A percentile compares a stretch with the other conserved stretches of the same genome.
These are phyloP conservation scores for Drosophila mercatorum DNA, from an alignment of 2,888 invertebrate species.

Conservation along the genomic window DNA sequence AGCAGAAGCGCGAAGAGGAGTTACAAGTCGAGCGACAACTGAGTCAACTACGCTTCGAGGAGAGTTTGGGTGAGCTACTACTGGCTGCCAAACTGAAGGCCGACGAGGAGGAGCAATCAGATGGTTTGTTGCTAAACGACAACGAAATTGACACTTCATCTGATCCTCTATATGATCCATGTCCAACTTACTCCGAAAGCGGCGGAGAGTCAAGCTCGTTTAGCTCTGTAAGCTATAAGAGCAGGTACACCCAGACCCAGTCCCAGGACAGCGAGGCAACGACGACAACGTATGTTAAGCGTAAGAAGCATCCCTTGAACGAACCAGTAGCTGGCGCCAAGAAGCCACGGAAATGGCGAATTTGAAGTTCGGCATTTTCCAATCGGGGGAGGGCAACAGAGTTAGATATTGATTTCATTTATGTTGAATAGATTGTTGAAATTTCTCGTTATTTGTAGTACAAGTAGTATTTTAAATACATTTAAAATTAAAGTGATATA, in stretches of 20 bases:
- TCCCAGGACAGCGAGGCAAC: background rate
- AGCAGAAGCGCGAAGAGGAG: background rate
- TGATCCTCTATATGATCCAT: background rate
- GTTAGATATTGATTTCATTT: background rate
- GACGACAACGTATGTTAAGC: background rate
- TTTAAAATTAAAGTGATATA: background rate
- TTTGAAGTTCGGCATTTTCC: background rate
- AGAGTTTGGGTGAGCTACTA: background rate
- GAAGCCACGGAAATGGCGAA: background rate
- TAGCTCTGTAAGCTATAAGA: fast-evolving
- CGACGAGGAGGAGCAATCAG: no score
- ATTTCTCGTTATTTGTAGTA: background rate
- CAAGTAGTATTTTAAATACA: background rate
- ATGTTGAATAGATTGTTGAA: background rate
- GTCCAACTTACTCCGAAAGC: fast-evolving
- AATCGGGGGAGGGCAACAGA: background rate
- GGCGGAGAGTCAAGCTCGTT: background rate
- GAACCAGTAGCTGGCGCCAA: background rate
- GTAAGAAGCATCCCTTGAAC: background rate
- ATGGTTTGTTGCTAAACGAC: background rate
- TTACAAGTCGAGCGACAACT: background rate
- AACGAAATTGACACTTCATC: background rate
- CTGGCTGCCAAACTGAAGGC: background rate
- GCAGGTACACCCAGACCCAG: background rate
- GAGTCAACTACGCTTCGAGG: background rate